phyloP scores from a whole-genome alignment of 1,140 invertebrate genomes.

The Hycleus cichorii region DNA sequence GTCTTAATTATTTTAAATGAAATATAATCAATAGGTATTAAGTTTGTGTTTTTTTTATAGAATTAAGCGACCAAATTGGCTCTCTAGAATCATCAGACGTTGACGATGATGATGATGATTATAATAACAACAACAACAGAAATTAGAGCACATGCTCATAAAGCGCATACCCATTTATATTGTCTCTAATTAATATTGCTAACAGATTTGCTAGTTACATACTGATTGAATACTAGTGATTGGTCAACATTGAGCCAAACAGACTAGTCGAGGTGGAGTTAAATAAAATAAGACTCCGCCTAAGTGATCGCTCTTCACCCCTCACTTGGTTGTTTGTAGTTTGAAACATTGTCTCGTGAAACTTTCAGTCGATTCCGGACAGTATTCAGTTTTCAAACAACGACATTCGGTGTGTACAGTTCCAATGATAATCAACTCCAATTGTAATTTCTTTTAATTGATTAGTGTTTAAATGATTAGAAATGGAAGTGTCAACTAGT shows the following conservation, averaged over 20 bases:
- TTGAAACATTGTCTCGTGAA: neutral
- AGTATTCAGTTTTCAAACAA: neutral
- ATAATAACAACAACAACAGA: too few species aligned
- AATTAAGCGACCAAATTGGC: too few species aligned
- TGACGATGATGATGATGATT: too few species aligned
- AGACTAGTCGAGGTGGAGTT: slow-evolving; percentile 14
- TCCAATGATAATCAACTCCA: too few species aligned
- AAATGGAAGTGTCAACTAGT: slow-evolving; percentile 23
- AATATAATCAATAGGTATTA: too few species aligned
- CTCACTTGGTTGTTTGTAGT: neutral
- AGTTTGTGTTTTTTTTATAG: too few species aligned
- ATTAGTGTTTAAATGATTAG: neutral
- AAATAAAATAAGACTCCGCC: slow-evolving; percentile 2
- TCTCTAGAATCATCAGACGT: too few species aligned
- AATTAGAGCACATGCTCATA: slow-evolving; percentile 20
- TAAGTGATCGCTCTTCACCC: slow-evolving; percentile 11
- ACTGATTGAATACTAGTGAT: slow-evolving; percentile 26
- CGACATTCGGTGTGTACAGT: slow-evolving; percentile 3
- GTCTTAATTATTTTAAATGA: too few species aligned
- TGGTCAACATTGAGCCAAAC: slow-evolving; percentile 23
- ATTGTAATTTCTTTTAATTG: neutral
- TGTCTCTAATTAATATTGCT: slow-evolving; percentile 32
- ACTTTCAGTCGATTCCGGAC: neutral
- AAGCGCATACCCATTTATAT: slow-evolving; percentile 8
- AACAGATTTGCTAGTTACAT: slow-evolving; percentile 18